Conservation (phyloP, 2,797 vertebrate genomes). For the Hydrolagus colliei region DNA sequence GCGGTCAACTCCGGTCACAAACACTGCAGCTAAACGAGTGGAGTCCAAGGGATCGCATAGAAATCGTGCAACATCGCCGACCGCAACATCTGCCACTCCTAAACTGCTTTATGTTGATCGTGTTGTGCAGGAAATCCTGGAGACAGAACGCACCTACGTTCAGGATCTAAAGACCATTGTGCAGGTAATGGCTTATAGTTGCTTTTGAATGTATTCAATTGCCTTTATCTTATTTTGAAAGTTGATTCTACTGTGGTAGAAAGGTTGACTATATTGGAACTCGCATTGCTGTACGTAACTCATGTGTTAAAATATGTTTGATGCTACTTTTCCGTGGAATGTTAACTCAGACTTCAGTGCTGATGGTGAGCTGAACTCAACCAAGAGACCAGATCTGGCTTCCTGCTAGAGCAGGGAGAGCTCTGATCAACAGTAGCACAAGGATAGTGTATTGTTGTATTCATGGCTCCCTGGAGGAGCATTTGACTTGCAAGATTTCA, state of each 20-base stretch:
- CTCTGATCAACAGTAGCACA: no score
- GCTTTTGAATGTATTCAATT: no score
- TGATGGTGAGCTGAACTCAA: no score
- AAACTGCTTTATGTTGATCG: slow-evolving; percentile 86
- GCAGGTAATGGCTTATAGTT: slow-evolving; percentile 62
- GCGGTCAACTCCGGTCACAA: slow-evolving; percentile 32
- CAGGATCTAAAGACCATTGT: slow-evolving; percentile 89
- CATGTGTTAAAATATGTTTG: no score
- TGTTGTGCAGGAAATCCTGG: slow-evolving; percentile 92
- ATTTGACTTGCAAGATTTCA: no score
- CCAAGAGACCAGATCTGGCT: no score
- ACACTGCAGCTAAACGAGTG: slow-evolving; percentile 42
- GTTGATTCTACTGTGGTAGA: not conserved
- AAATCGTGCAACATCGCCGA: slow-evolving; percentile 42
- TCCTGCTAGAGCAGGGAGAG: no score
- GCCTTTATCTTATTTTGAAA: not conserved
- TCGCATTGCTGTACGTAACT: no score
- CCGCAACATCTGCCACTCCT: slow-evolving; percentile 60
- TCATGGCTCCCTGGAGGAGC: no score
- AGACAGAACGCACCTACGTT: slow-evolving; percentile 91
- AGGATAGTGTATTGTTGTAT: no score
- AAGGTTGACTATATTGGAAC: not conserved
- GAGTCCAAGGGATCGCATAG: slow-evolving; percentile 45
- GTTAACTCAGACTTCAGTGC: no score
- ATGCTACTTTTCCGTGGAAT: no score